Base-by-base conservation (phyloP, 1,140 invertebrate species). In the Drosophila pseudoobscura region DNA sequence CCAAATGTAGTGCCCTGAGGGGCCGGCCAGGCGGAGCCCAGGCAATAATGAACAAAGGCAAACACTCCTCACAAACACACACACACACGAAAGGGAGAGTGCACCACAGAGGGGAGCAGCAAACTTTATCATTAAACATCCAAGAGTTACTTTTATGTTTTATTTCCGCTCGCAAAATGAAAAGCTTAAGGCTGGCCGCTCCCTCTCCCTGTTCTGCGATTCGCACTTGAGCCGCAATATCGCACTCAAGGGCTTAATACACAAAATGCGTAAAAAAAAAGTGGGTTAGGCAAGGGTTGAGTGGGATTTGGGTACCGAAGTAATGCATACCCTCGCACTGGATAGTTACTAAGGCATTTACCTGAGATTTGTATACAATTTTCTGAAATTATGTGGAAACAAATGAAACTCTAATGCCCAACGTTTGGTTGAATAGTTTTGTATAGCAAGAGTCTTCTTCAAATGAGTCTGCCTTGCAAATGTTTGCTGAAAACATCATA, bases 121-220 rank as follows among this genome's bases (percentile, higher is more conserved):
- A 57, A 80, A 80, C 82, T 85, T 85, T 85, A 85, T 85, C 82
- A 85, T 85, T 85, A 85, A 85, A 80, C 78, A 87, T 71, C 78
- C 78, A 87, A 87, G 78, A 87, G 82, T 82, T 78, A 87, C 82
- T 87, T 87, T 85, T 87, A 82, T 87, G 82, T 77, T 85, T 87
- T 87, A 82, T 85, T 88, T 85, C 82, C 82, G 78, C 73, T 80
- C 55, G 56, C 62, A 57, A 63, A 60, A 54, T 69, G 75, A 68
- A 63, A 72, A 82, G 82, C 80, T 87, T 71, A 61, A 87, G 78
- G 82, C 82, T 55, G 35, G 11, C 35, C 35, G 3, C 3, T 39
- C 11, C 0, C 35, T 1, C 11, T 54, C 43, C 29, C 49, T 57
- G 54, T 52, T 24, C 51, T 59, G 31, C 43, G 58, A 58, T 74